Evolutionary conservation across 1,140 invertebrate genomes (phyloP).

Genomic region (Zaprionus camerounensis): DNA sequence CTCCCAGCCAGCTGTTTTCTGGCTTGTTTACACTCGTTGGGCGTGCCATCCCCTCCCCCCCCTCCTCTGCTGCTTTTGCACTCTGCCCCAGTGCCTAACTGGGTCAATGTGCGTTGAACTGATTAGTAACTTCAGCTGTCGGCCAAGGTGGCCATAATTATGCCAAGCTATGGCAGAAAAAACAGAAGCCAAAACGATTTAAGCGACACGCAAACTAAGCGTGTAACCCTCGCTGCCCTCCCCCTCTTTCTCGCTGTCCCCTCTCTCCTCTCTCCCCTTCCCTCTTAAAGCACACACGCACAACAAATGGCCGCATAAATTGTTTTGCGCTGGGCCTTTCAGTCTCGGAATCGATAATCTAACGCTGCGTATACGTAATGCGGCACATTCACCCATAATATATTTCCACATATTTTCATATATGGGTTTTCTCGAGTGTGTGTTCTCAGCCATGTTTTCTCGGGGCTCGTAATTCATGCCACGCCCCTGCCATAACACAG

Average conservation of each 20-base stretch:
- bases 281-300: slow-evolving; percentile 47
- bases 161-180: slow-evolving; percentile 2
- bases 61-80: not conserved
- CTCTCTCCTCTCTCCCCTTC: not conserved
- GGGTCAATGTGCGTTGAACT: slow-evolving; percentile 78
- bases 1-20: slow-evolving; percentile 41
- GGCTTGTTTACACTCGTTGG: slow-evolving; percentile 57
- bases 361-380: slow-evolving; percentile 50
- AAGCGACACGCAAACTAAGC: slow-evolving; percentile 16
- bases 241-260: not conserved
- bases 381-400: slow-evolving; percentile 9
- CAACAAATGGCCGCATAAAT: slow-evolving; percentile 18
- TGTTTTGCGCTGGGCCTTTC: slow-evolving; percentile 38
- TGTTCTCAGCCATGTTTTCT: not conserved
- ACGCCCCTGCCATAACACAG: slow-evolving; percentile 73
- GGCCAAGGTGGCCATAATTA: slow-evolving; percentile 37
- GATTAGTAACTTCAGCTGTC: slow-evolving; percentile 61
- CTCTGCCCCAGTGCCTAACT: slow-evolving; percentile 38
- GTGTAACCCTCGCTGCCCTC: not conserved
- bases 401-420: slow-evolving; percentile 32
- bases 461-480: slow-evolving; percentile 66
- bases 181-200: slow-evolving; percentile 23
- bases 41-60: slow-evolving; percentile 3
- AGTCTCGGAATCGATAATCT: slow-evolving; percentile 68
- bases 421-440: not conserved